Percentiles rank a stretch among this genome's conserved stretches.
These are phyloP conservation scores for Lepidotrigona ventralis DNA, from an alignment of 1,140 invertebrate genomes.

Conservation along the genomic window DNA sequence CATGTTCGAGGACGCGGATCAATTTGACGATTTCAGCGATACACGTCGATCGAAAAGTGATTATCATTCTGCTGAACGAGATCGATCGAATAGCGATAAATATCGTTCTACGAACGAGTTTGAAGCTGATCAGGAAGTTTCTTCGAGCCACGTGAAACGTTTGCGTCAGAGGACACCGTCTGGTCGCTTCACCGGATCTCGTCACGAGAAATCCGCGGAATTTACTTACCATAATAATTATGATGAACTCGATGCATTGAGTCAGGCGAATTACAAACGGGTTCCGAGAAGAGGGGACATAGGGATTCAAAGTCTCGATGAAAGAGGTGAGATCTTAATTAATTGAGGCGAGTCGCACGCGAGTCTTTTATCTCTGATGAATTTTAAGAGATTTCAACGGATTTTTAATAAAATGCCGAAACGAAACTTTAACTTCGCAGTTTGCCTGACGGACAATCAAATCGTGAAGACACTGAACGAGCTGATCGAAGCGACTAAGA, in stretches of 20 bases:
- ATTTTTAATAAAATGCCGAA: not conserved
- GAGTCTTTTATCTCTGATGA: too few species aligned
- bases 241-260: not conserved
- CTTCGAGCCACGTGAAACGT: not conserved
- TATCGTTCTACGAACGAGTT: not conserved
- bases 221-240: not conserved
- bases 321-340: conserved; percentile 80
- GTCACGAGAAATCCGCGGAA: not conserved
- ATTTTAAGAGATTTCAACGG: too few species aligned
- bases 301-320: conserved; percentile 85
- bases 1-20: not conserved
- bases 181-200: not conserved
- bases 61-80: not conserved
- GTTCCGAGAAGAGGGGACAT: conserved; percentile 85
- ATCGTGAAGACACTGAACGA: conserved; percentile 86
- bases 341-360: too few species aligned
- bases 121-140: not conserved
- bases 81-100: not conserved
- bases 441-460: conserved; percentile 80
- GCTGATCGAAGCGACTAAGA: conserved; percentile 86
- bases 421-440: conserved; percentile 73
- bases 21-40: not conserved
- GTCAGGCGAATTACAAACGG: conserved; percentile 27
- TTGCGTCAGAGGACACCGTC: not conserved
- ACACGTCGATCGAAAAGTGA: not conserved